Percentiles rank a stretch among this genome's conserved stretches.
These are phyloP conservation scores for Xenopus borealis DNA, from an alignment of 2,113 vertebrate species.

Conservation along the genomic window DNA sequence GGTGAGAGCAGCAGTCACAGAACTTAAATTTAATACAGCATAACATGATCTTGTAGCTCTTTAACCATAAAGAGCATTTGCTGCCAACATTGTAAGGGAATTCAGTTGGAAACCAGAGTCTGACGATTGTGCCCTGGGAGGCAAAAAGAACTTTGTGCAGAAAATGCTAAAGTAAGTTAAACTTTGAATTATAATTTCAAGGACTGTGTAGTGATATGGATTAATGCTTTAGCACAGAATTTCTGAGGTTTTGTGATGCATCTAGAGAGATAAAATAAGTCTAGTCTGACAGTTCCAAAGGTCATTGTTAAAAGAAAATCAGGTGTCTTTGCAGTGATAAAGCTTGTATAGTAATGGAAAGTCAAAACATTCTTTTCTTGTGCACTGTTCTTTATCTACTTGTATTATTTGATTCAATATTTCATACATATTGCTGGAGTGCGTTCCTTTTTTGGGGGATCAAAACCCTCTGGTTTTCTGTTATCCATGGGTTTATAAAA, in stretches of 20 bases:
- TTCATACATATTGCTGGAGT: background rate
- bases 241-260: constrained; percentile 65
- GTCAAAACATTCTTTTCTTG: background rate
- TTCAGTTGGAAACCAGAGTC: constrained; percentile 68
- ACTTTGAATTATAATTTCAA: constrained; percentile 75
- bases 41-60: constrained; percentile 54
- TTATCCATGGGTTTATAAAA: too few species aligned
- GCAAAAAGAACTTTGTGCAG: constrained; percentile 66
- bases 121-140: constrained; percentile 68
- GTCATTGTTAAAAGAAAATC: constrained; percentile 61
- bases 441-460: background rate
- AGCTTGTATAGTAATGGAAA: constrained; percentile 59
- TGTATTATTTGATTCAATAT: background rate
- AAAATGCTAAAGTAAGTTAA: constrained; percentile 72
- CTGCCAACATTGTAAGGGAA: constrained; percentile 63
- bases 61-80: constrained; percentile 61
- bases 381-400: background rate
- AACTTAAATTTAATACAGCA: constrained; percentile 61
- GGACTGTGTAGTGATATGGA: constrained; percentile 68
- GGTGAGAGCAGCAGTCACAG: constrained; percentile 53
- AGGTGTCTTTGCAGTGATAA: constrained; percentile 57
- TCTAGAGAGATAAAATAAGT: constrained; percentile 66
- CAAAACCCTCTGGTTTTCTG: background rate
- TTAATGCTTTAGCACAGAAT: constrained; percentile 62
- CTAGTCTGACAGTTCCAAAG: constrained; percentile 72